Base-by-base conservation (phyloP, 2,888 invertebrate species). In the Aleiodes alternator region DNA sequence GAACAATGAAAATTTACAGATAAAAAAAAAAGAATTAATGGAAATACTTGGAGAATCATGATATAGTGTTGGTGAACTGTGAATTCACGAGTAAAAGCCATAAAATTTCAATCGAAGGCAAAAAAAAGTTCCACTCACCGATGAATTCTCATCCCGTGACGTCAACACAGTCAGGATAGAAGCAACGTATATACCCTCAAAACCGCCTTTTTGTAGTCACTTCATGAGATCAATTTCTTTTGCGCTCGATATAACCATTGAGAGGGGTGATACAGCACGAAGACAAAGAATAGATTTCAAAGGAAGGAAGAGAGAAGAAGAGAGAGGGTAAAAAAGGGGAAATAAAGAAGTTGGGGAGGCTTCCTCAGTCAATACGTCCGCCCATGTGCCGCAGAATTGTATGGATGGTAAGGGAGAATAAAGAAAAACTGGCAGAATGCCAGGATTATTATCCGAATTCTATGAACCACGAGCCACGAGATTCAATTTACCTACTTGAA, bases 371-470 rank as follows among this genome's bases (percentile, higher is more conserved):
- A 34, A 8, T 11, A 29, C 34, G 57, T 12, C 57, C 29, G 57
- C 23, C 57, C 50, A 29, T 57, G 29, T 31, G 57, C n/a, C 34
- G 12, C 31, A 29, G 34, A 29, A 23, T 5, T 11, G 56, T 56
- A 23, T 56, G 29, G 38, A 5, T 38, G 38, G 38, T 57, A 31
- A 57, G 57, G 4, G 31, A 12, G 12, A 38, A 38, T 8, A 23
- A 23, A 23, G 38, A 57, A 57, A 57, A 57, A 31, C 29, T 57
- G 57, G 57, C 57, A 4, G 29, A n/a, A 4, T 57, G 57, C 57
- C 57, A 57, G 31, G 34, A 8, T 57, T 29, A 56, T 56, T 56
- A 5, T 56, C 16, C 29, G 8, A 38, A 38, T 38, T 38, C 38
- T 38, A 38, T 38, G 38, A 38, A 38, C 23, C 23, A 8, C 5